Evolutionary conservation across 2,113 vertebrate genomes (phyloP), one percentile per base, ranked within the genome.

Genomic region (Gorsachius goisagi): DNA sequence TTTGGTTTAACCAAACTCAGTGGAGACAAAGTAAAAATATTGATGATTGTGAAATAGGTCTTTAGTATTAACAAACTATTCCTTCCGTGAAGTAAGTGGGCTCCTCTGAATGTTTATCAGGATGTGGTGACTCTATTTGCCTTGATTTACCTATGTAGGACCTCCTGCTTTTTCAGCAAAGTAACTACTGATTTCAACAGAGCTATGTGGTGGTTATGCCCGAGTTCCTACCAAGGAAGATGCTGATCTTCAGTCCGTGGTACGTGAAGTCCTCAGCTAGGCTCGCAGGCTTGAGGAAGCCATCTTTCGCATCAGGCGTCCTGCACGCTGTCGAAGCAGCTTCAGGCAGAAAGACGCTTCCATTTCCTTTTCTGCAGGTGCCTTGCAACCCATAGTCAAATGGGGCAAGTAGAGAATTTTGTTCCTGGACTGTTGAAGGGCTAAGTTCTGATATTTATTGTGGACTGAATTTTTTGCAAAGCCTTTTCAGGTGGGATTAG

Each of bases 261-360:
- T 37, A 32, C 1, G 0, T 22, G 47, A 63, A 68, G n/a, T 9
- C 12, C 8, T 60, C 2, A 0, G 37, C 45, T 79, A 2, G 0
- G 23, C 59, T 44, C 15, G 53, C 37, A 72, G 63, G 22, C 27
- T 77, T 10, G 33, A 63, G 20, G 30, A 58, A 33, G 22, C 16
- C 1, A 1, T 45, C 28, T 41, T 58, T 75, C 2, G 0, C 49
- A 56, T 27, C 56, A 56, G 33, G 13, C 1, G 0, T 11, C 8
- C 20, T 39, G 23, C 3, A 1, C 0, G 1, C 49, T 0, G 0
- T 64, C 33, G 18, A 45, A 26, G 50, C 49, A 76, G 71, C 75
- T 88, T 56, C 71, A 68, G 47, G 37, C 22, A 60, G 52, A 53
- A 76, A 67, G 37, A 4, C 7, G 3, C 49, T 91, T 41, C 71